These are phyloP conservation scores for Steatornis caripensis DNA, from an alignment of 2,113 vertebrate species.

Conservation along the genomic window DNA sequence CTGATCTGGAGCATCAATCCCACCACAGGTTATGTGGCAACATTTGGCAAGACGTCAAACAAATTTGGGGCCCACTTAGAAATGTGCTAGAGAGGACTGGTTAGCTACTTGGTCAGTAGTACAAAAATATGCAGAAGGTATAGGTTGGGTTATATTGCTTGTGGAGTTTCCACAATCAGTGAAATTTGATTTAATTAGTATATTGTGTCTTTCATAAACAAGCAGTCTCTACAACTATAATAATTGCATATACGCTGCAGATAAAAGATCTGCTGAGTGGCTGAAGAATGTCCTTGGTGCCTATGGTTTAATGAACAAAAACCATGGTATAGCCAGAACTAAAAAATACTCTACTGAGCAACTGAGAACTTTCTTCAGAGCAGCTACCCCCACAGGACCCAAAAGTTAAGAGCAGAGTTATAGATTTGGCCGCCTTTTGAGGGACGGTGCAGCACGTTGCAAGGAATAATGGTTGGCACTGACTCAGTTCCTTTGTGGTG, in stretches of 20 bases:
- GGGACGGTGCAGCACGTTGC: neutral
- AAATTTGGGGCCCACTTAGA: neutral
- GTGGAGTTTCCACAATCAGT: neutral
- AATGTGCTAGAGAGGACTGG: neutral
- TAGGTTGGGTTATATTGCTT: neutral
- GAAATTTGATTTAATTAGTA: neutral
- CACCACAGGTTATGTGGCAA: rapidly evolving
- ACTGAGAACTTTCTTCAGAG: neutral
- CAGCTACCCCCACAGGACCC: neutral
- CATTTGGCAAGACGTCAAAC: neutral
- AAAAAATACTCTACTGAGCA: neutral
- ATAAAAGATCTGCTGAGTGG: neutral
- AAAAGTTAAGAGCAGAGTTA: neutral
- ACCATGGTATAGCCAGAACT: neutral
- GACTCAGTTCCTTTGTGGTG: constrained; percentile 47
- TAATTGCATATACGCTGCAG: neutral
- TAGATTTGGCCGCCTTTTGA: neutral
- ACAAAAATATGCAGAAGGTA: neutral
- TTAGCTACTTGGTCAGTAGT: neutral
- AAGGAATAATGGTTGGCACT: neutral
- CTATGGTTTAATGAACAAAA: neutral
- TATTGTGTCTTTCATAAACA: neutral
- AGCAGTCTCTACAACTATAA: neutral
- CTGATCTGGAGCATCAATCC: neutral
- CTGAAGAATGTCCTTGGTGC: neutral